Base-by-base conservation (phyloP, 2,888 invertebrate species). In the Yponomeuta plumbellus region DNA sequence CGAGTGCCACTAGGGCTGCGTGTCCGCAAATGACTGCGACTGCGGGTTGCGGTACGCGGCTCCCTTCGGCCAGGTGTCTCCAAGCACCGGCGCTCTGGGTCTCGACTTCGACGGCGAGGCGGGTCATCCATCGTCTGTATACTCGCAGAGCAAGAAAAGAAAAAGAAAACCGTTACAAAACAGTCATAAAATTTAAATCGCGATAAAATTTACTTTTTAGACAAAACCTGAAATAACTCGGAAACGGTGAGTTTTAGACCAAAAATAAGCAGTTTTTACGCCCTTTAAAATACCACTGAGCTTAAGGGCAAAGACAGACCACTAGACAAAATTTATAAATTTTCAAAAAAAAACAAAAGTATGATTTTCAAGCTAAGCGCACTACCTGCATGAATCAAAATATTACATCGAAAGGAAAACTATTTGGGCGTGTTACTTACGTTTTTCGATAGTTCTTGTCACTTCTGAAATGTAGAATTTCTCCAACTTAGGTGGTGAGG, bases 1-100 rank as follows among this genome's bases (percentile, higher is more conserved):
- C 21, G 59, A 5, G 11, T 6, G 21, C 59, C 21, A 22, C 59
- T 59, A 20, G 59, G 59, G 21, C 59, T 59, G 59, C 59, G 59
- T 22, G 59, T 59, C 59, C 22, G 2, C 59, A 22, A 11, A 22
- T 22, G 59, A 22, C 59, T 59, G 59, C 59, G 59, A 20, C 59
- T 59, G 56, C 59, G 59, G 21, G 59, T 59, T 2, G 59, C 11
- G 21, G 59, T 6, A 6, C 59, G 59, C 21, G 59, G 59, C 59
- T 59, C 59, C 59, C 59, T 22, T 5, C 59, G 59, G 22, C 59
- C 59, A 59, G 59, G 59, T 22, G 59, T 59, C 59, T 59, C 59
- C 4, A 59, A 22, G 59, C 22, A 22, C 22, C 59, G 59, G 59
- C 20, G 10, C 59, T 21, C 59, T 22, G 22, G 22, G 22, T 59